Evolutionary conservation across 2,797 vertebrate species (phyloP).

Genomic region (Melanotaenia boesemani): DNA sequence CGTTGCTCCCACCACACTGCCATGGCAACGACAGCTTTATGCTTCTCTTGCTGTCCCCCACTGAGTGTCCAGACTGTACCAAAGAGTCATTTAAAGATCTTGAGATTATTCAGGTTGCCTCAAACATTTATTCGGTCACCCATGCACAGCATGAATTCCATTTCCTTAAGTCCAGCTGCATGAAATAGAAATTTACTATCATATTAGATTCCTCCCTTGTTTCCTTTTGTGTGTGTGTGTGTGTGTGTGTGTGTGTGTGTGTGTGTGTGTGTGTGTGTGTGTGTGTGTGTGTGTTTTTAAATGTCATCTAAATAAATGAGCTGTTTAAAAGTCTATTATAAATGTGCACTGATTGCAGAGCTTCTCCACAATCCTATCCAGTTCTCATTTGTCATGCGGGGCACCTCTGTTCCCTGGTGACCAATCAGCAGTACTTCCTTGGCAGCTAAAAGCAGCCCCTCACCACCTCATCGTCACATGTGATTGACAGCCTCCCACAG

Average conservation of each 20-base stretch:
- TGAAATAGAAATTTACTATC: conserved; percentile 48
- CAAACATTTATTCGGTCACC: conserved; percentile 25
- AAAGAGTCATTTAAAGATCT: conserved; percentile 65
- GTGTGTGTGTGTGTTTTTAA: conserved; percentile 40
- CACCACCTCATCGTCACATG: conserved; percentile 69
- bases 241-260: conserved; percentile 45
- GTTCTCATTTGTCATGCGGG: conserved; percentile 68
- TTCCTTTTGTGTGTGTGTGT: conserved; percentile 41
- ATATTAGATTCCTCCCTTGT: conserved; percentile 39
- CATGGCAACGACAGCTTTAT: conserved; percentile 80
- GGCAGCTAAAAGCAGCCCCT: conserved; percentile 54
- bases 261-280: too few relatives aligned
- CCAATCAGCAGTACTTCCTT: conserved; percentile 77
- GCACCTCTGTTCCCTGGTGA: conserved; percentile 73
- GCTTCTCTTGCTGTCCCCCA: conserved; percentile 56
- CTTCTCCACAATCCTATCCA: conserved; percentile 58
- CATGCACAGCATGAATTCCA: conserved; percentile 17
- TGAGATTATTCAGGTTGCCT: conserved; percentile 57
- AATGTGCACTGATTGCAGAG: conserved; percentile 58
- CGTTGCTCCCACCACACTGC: conserved; percentile 65
- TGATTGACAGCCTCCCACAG: conserved; percentile 81
- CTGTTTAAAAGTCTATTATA: conserved; percentile 57
- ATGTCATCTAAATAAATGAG: conserved; percentile 51
- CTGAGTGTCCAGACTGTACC: conserved; percentile 69
- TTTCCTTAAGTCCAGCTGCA: conserved; percentile 32